Percentiles rank a stretch among this genome's conserved stretches.
phyloP scores from a whole-genome alignment of 2,797 vertebrate species.

The Anomalospiza imberbis region DNA sequence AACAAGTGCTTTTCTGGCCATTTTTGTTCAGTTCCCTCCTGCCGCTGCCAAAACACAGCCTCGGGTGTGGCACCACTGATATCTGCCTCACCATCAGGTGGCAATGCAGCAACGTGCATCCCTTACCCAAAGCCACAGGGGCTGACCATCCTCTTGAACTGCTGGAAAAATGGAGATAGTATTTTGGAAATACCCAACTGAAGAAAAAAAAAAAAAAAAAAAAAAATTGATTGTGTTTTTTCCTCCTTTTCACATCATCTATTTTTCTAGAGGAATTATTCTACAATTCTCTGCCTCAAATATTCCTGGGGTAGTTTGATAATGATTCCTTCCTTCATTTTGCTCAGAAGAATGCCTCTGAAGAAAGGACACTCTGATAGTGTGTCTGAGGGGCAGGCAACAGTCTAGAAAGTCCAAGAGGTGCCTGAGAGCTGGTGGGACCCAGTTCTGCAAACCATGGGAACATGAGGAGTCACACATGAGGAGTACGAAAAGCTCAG shows the following conservation, averaged over 20 bases:
- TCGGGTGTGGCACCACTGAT: accelerated
- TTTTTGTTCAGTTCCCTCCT: not conserved
- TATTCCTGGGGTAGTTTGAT: not conserved
- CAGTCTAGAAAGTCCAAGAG: not conserved
- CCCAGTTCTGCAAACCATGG: not conserved
- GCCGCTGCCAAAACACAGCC: accelerated
- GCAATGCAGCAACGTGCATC: not conserved
- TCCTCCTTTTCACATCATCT: not conserved
- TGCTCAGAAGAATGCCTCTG: not conserved
- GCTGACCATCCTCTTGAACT: not conserved
- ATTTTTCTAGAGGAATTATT: not conserved
- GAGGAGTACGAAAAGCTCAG: not conserved
- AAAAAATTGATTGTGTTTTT: accelerated
- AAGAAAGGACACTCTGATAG: not conserved
- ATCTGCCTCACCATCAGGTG: conserved; percentile 2
- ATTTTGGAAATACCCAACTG: not conserved
- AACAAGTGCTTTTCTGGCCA: not conserved
- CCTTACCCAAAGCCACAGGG: accelerated
- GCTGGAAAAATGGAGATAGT: not conserved
- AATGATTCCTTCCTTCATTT: not conserved
- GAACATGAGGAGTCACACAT: not conserved
- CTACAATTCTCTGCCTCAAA: not conserved
- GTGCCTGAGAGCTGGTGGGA: not conserved
- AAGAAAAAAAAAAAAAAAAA: too few relatives aligned
- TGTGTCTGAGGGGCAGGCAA: not conserved